Percentiles rank a stretch among this genome's conserved stretches.
These are phyloP conservation scores for Liasis olivaceus DNA, from an alignment of 2,797 vertebrate species.

Conservation along the genomic window DNA sequence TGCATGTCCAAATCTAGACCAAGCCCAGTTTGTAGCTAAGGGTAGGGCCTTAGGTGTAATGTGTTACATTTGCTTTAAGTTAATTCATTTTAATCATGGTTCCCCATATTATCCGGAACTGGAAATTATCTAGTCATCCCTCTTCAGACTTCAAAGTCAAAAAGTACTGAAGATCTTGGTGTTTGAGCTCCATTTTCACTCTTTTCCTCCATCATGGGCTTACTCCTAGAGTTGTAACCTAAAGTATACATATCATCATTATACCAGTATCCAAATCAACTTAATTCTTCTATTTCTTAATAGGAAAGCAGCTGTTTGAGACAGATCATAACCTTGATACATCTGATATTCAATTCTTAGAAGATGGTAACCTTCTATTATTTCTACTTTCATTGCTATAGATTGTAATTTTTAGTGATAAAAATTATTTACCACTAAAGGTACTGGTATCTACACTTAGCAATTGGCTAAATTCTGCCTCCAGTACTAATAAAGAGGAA, in stretches of 20 bases:
- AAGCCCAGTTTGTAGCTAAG: not conserved
- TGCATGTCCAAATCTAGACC: not conserved
- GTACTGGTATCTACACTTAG: not conserved
- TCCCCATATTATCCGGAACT: not conserved
- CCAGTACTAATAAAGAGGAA: not conserved
- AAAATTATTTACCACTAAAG: not conserved
- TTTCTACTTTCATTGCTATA: slow-evolving; percentile 21
- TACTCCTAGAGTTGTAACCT: not conserved
- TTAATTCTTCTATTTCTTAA: slow-evolving; percentile 32
- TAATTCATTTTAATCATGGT: not conserved
- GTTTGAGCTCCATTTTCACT: not conserved
- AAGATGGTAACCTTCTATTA: slow-evolving; percentile 83
- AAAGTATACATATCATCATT: not conserved
- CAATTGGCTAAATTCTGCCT: not conserved
- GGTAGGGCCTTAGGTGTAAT: not conserved
- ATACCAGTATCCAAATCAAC: slow-evolving; percentile 5
- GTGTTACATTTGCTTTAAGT: not conserved
- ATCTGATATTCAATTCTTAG: slow-evolving; percentile 97
- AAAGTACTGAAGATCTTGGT: not conserved
- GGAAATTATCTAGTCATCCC: not conserved
- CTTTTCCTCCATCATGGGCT: not conserved
- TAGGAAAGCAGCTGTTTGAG: slow-evolving; percentile 98
- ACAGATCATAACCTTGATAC: slow-evolving; percentile 97
- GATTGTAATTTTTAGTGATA: not conserved
- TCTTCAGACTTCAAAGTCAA: not conserved